Evolutionary conservation across 1,140 invertebrate genomes (phyloP).

Genomic region (Drosophila albomicans): DNA sequence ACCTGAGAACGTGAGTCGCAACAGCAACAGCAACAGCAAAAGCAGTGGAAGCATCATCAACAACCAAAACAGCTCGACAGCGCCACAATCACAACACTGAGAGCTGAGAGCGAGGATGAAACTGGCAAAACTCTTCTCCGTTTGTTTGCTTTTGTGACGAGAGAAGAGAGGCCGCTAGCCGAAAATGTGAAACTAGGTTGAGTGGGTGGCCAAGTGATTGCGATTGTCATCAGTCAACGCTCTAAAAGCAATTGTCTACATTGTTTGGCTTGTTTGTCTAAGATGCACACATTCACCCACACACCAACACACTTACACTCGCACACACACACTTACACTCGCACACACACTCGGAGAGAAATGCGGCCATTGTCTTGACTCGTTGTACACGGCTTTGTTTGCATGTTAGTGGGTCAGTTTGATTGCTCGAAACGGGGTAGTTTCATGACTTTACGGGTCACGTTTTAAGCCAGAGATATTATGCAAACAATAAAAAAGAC

Average conservation of each 20-base stretch:
- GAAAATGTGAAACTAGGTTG: conserved; percentile 74
- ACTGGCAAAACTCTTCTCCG: conserved; percentile 35
- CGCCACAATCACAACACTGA: not conserved
- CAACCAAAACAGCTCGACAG: not conserved
- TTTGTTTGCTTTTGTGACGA: conserved; percentile 64
- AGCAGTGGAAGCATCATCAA: not conserved
- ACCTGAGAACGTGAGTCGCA: conserved; percentile 38
- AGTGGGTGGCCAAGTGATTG: conserved; percentile 81
- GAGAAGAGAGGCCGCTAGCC: conserved; percentile 17
- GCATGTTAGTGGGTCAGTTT: conserved; percentile 76
- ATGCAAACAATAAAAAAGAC: not conserved
- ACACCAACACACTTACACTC: conserved; percentile 24
- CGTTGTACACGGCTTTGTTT: conserved; percentile 68
- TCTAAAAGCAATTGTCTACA: conserved; percentile 84
- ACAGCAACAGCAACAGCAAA: conserved; percentile 9
- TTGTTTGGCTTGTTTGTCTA: conserved; percentile 81
- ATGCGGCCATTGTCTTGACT: conserved; percentile 67
- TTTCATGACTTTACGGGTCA: conserved; percentile 8
- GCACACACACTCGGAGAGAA: conserved; percentile 10
- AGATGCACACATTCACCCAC: conserved; percentile 66
- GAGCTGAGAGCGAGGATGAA: not conserved
- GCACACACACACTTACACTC: not conserved
- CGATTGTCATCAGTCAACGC: conserved; percentile 83
- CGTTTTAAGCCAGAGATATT: not conserved
- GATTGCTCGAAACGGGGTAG: conserved; percentile 37